Conservation (phyloP, 2,113 vertebrate genomes). For the Gadus macrocephalus region DNA sequence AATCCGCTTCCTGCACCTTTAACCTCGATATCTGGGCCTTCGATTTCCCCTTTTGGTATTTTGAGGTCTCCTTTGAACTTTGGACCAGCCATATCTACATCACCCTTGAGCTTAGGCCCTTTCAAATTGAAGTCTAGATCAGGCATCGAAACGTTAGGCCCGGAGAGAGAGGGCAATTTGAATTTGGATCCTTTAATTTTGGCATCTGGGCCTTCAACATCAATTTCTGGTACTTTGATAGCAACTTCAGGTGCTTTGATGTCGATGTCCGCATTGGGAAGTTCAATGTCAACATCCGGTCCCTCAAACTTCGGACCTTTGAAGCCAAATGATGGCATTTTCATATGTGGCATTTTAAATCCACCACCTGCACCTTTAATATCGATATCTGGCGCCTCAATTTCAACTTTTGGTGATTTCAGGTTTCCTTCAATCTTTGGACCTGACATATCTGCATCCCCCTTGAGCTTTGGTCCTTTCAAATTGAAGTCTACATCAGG, state of each 20-base stretch:
- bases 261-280: slow-evolving; percentile 9
- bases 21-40: slow-evolving; percentile 16
- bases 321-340: slow-evolving; percentile 20
- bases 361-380: slow-evolving; percentile 14
- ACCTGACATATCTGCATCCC: background rate
- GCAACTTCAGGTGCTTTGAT: slow-evolving; percentile 20
- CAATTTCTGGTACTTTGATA: slow-evolving; percentile 17
- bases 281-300: slow-evolving; percentile 7
- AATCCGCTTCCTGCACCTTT: slow-evolving; percentile 8
- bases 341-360: slow-evolving; percentile 20
- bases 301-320: slow-evolving; percentile 16
- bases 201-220: slow-evolving; percentile 23
- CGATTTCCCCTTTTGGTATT: slow-evolving; percentile 15
- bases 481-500: slow-evolving; percentile 10
- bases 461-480: slow-evolving; percentile 5
- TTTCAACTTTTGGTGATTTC: slow-evolving; percentile 11
- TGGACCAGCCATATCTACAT: background rate
- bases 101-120: slow-evolving; percentile 5
- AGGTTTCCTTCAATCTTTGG: slow-evolving; percentile 5
- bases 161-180: slow-evolving; percentile 51
- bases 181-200: slow-evolving; percentile 65
- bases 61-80: slow-evolving; percentile 9
- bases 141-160: slow-evolving; percentile 4
- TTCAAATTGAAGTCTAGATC: slow-evolving; percentile 9
- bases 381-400: slow-evolving; percentile 19